These are phyloP conservation scores for Notodromas monacha DNA, from an alignment of 2,888 invertebrate species.

Conservation along the genomic window DNA sequence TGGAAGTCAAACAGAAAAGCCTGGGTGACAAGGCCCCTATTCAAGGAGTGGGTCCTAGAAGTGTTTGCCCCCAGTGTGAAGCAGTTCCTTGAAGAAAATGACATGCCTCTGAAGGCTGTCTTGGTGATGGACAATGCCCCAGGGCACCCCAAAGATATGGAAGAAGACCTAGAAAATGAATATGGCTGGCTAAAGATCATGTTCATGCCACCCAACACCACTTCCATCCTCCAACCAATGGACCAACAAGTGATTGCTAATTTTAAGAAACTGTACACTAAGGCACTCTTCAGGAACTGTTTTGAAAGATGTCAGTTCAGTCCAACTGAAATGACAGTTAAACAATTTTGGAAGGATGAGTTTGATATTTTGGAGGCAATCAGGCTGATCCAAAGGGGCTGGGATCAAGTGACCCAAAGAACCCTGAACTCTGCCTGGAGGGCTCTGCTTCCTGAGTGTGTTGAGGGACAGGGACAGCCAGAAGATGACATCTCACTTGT, in stretches of 20 bases:
- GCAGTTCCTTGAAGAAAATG: conserved; percentile 12
- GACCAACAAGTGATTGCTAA: conserved; percentile 12
- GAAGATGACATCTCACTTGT: neutral
- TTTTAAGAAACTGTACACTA: conserved; percentile 14
- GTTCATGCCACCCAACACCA: conserved; percentile 10
- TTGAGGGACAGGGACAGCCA: neutral
- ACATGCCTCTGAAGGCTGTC: conserved; percentile 12
- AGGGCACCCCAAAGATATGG: conserved; percentile 11
- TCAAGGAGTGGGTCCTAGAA: conserved; percentile 7
- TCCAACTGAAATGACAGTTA: conserved; percentile 12
- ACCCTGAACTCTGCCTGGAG: conserved; percentile 1
- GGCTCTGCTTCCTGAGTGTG: neutral
- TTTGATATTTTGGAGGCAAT: conserved; percentile 13
- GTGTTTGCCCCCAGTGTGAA: conserved; percentile 12
- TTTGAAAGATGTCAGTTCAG: conserved; percentile 11
- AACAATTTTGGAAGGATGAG: conserved; percentile 14
- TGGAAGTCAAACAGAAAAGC: conserved; percentile 8
- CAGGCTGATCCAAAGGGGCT: conserved; percentile 11
- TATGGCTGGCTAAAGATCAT: neutral
- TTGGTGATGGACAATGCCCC: conserved; percentile 13
- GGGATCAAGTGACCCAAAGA: conserved; percentile 2
- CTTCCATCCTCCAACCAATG: conserved; percentile 13
- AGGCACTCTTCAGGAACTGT: conserved; percentile 12
- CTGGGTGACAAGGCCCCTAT: conserved; percentile 8
- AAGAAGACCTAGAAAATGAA: conserved; percentile 2